These are phyloP conservation scores for Anhinga anhinga DNA, from an alignment of 2,113 vertebrate species.

Conservation along the genomic window DNA sequence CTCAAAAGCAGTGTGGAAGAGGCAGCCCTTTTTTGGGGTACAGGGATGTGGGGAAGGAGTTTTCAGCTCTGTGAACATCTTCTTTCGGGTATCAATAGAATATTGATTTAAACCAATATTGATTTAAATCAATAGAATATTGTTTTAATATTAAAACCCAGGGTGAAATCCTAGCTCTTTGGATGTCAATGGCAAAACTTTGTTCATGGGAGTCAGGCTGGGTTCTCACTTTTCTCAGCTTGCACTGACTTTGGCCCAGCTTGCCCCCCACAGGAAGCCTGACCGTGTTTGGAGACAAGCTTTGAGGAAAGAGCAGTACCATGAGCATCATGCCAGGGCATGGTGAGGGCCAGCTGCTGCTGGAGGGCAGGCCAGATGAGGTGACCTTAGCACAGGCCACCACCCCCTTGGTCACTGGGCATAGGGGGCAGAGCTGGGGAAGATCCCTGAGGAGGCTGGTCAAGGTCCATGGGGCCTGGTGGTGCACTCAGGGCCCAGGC, in stretches of 20 bases:
- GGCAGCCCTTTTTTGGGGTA: not conserved
- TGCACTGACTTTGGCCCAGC: accelerated
- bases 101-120: too few species aligned
- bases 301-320: not conserved
- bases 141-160: not conserved
- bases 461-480: not conserved
- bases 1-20: not conserved
- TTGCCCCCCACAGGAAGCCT: not conserved
- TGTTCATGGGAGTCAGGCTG: accelerated
- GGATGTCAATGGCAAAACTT: accelerated
- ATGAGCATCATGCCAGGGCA: accelerated
- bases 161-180: not conserved
- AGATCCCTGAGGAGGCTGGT: not conserved
- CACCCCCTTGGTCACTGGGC: accelerated
- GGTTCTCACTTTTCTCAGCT: accelerated
- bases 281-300: not conserved
- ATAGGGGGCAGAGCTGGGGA: accelerated
- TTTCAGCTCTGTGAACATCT: not conserved
- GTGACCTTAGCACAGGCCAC: not conserved
- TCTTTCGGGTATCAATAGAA: not conserved
- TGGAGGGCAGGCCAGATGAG: accelerated
- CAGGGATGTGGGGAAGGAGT: not conserved
- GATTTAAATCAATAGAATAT: too few species aligned
- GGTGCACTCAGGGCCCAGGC: not conserved
- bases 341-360: accelerated